These are phyloP conservation scores for Ramazzottius varieornatus DNA, from an alignment of 2,888 invertebrate species.

Conservation along the genomic window DNA sequence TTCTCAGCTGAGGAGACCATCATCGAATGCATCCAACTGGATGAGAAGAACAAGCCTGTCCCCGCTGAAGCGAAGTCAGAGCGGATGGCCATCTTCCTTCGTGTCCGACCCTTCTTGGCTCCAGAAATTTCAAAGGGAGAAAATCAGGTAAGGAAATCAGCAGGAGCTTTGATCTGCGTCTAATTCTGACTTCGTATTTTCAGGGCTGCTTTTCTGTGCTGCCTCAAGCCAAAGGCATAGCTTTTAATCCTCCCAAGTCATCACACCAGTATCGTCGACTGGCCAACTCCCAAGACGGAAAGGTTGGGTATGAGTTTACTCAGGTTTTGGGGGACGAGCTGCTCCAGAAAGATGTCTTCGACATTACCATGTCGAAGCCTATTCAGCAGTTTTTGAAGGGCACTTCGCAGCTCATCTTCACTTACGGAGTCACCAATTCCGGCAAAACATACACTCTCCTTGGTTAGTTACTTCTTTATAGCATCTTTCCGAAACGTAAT, in stretches of 20 bases:
- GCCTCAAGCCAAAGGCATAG: not conserved
- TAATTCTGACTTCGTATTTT: not conserved
- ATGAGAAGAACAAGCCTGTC: too few species aligned
- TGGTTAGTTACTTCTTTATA: too few species aligned
- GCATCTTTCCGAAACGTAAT: too few species aligned
- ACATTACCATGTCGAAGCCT: not conserved
- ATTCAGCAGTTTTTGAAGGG: not conserved
- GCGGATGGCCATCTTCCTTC: not conserved
- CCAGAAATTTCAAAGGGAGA: not conserved
- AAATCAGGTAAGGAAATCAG: not conserved
- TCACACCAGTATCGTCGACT: not conserved
- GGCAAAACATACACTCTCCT: not conserved
- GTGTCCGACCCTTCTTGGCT: not conserved
- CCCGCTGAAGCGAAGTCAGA: too few species aligned
- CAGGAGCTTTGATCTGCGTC: not conserved
- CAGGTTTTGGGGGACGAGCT: not conserved
- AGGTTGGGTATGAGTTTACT: not conserved
- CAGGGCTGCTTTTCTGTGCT: not conserved
- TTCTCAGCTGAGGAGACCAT: not conserved
- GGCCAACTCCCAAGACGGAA: not conserved
- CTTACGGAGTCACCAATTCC: constrained; percentile 1
- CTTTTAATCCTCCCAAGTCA: not conserved
- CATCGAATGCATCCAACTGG: not conserved
- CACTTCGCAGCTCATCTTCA: not conserved
- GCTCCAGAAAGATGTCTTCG: not conserved